Base-by-base conservation (phyloP, 2,113 vertebrate genomes). In the Cathartes aura region DNA sequence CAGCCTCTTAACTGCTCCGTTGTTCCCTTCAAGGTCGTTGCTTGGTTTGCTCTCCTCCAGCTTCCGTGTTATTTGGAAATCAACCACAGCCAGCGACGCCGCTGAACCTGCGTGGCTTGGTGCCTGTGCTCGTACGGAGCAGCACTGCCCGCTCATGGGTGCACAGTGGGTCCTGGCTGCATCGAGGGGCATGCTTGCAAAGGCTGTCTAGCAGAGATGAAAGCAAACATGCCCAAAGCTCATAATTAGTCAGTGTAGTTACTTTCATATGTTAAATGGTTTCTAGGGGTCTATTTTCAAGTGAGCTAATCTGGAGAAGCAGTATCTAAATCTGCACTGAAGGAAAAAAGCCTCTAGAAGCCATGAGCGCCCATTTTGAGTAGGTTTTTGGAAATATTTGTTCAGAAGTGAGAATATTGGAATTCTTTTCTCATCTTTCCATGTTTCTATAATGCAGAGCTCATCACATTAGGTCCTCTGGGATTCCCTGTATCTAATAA, bases 121-220 rank as follows among this genome's bases (percentile, higher is more conserved):
- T 40, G 48, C 32, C 32, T 5, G 16, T 15, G 18, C 26, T 59
- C 7, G 1, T 9, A 16, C 1, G 13, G 38, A 47, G 58, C 12
- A 29, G 50, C 20, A 5, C 42, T 45, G 38, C 43, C 16, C 1
- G 4, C 9, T 1, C 8, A 3, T 5, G 16, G 36, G 29, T 66
- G 30, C 17, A 4, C 1, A 0, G 16, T 0, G 0, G 15, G 19
- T 11, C 34, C 38, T 0, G 1, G n/a, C 36, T 47, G 73, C 60
- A 9, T 10, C 0, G 2, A 66, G 27, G 43, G 19, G 1, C 18
- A 16, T 0, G 1, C 36, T 60, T 62, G 42, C 36, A 26, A 62
- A 52, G 52, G 7, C 42, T 71, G 45, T 16, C 23, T 29, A 60
- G 36, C 18, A 64, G n/a, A 74, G 16, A 48, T 26, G 66, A 63